A percentile compares a stretch with the other conserved stretches of the same genome.
phyloP scores from a whole-genome alignment of 1,140 invertebrate species.

The Chrysopa pallens region DNA sequence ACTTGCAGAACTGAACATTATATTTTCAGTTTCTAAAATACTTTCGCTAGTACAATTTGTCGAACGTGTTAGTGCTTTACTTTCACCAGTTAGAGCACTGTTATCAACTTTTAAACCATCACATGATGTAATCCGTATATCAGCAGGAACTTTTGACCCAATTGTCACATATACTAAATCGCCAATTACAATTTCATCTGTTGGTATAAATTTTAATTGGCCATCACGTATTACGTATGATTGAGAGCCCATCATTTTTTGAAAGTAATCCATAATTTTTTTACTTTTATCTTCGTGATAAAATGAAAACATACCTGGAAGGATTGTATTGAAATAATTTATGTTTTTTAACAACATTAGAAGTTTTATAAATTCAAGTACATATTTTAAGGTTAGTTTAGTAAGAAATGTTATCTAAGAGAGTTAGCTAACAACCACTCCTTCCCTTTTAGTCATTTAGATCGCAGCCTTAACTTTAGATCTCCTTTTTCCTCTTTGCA shows the following conservation, averaged over 20 bases:
- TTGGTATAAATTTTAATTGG: conserved; percentile 38
- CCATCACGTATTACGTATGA: conserved; percentile 48
- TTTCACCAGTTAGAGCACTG: conserved; percentile 53
- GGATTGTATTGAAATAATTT: conserved; percentile 2
- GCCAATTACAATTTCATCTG: conserved; percentile 45
- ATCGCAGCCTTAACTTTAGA: no score
- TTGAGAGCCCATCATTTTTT: conserved; percentile 40
- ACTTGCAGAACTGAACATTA: conserved; percentile 65
- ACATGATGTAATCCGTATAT: conserved; percentile 37
- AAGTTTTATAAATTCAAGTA: no score
- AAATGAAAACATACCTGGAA: conserved; percentile 29
- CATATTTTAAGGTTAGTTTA: no score
- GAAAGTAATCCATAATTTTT: conserved; percentile 58
- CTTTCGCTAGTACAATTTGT: conserved; percentile 43
- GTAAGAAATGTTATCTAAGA: no score
- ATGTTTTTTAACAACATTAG: no score
- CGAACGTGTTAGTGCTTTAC: conserved; percentile 44
- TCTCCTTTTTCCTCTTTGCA: no score
- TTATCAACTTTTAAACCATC: conserved; percentile 30
- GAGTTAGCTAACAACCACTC: no score
- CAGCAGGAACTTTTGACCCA: conserved; percentile 57
- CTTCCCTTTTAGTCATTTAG: no score
- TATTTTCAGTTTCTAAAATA: conserved; percentile 54
- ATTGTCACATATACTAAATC: conserved; percentile 57
- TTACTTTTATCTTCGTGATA: conserved; percentile 49